Percentiles rank a stretch among this genome's conserved stretches.
These are phyloP conservation scores for Leucania comma DNA, from an alignment of 2,888 invertebrate species.

Conservation along the genomic window DNA sequence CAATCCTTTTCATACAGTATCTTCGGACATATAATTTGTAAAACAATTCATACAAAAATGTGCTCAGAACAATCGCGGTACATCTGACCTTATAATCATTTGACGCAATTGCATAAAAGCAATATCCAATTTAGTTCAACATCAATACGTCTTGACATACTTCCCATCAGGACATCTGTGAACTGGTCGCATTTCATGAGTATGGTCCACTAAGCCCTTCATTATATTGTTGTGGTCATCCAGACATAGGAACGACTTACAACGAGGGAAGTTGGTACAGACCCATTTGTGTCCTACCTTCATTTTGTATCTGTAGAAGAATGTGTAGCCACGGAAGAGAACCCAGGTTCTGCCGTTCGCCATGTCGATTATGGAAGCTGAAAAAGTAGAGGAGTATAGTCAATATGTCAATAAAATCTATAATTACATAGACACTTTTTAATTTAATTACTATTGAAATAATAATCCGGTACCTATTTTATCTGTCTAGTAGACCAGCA, in stretches of 20 bases:
- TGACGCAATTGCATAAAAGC: background rate
- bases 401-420: background rate
- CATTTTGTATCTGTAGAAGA: slow-evolving; percentile 76
- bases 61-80: background rate
- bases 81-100: background rate
- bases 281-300: slow-evolving; percentile 76
- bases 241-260: slow-evolving; percentile 74
- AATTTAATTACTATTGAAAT: no score
- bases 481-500: no score
- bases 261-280: slow-evolving; percentile 77
- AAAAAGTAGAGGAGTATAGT: slow-evolving; percentile 44
- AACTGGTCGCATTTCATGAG: slow-evolving; percentile 65
- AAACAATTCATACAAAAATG: background rate
- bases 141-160: slow-evolving; percentile 55
- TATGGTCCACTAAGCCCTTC: slow-evolving; percentile 58
- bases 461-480: no score
- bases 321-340: slow-evolving; percentile 73
- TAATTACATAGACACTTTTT: no score
- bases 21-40: background rate
- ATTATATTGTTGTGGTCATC: slow-evolving; percentile 67
- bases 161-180: slow-evolving; percentile 68
- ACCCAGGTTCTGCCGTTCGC: slow-evolving; percentile 70
- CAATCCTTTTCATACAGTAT: background rate
- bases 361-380: slow-evolving; percentile 75
- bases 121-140: background rate